Percentiles rank a stretch among this genome's conserved stretches.
Evolutionary conservation across 2,797 vertebrate genomes (phyloP).

Genomic region (Mergus octosetaceus): DNA sequence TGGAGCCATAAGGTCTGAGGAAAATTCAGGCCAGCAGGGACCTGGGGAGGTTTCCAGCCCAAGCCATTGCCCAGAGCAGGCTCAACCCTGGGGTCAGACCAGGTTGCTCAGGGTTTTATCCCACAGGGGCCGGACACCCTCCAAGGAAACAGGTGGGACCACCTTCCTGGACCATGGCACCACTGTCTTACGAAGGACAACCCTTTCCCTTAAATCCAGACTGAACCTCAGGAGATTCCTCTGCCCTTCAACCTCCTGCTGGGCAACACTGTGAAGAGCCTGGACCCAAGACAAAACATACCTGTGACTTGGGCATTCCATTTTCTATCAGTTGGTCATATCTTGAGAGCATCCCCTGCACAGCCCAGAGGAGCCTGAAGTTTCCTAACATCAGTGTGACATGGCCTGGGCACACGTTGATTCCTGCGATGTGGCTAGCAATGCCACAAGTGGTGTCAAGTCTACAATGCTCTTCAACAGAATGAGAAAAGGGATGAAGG

Average conservation of each 20-base stretch:
- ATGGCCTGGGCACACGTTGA: neutral
- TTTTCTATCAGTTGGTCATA: neutral
- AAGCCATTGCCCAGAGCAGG: neutral
- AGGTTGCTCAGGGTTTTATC: neutral
- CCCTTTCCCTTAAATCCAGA: too few relatives aligned
- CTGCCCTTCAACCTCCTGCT: neutral
- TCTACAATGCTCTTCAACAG: neutral
- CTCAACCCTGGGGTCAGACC: neutral
- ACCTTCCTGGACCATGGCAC: too few relatives aligned
- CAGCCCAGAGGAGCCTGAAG: neutral
- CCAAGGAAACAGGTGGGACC: neutral
- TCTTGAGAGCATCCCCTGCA: neutral
- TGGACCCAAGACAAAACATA: too few relatives aligned
- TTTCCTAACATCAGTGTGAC: slow-evolving; percentile 25
- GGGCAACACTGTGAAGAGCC: neutral
- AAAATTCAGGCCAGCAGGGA: neutral
- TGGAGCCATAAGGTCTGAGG: neutral
- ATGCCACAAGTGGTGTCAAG: neutral
- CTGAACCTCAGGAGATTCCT: too few relatives aligned
- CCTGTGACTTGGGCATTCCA: neutral
- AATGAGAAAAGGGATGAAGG: slow-evolving; percentile 10
- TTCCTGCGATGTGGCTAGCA: neutral
- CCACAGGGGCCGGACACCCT: neutral
- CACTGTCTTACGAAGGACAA: too few relatives aligned
- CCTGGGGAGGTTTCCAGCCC: neutral